Percentiles rank a stretch among this genome's conserved stretches.
These are phyloP conservation scores for Alca torda DNA, from an alignment of 2,797 vertebrate genomes.

Conservation along the genomic window DNA sequence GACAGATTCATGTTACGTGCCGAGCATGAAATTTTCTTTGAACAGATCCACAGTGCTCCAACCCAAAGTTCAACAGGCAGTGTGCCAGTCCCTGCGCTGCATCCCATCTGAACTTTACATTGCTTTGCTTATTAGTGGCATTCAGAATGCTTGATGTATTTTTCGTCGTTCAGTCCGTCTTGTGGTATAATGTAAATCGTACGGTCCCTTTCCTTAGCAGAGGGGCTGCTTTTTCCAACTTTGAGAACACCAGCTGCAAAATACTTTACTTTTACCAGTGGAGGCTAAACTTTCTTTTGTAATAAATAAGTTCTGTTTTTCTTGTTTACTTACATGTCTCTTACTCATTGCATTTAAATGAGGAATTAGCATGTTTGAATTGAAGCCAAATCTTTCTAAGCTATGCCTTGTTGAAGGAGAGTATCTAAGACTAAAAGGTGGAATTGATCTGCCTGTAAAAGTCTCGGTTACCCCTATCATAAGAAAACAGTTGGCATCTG, in stretches of 20 bases:
- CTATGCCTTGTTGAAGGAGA: background rate
- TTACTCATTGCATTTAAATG: slow-evolving; percentile 36
- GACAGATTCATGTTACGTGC: background rate
- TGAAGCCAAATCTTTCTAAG: slow-evolving; percentile 42
- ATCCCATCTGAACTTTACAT: background rate
- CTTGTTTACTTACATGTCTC: slow-evolving; percentile 57
- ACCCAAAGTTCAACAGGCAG: background rate
- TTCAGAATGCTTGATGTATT: background rate
- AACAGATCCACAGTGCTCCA: background rate
- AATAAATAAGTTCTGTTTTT: slow-evolving; percentile 34
- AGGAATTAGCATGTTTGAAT: slow-evolving; percentile 42
- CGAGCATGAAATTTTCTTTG: background rate
- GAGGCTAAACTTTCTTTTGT: slow-evolving; percentile 11
- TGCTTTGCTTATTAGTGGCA: slow-evolving; percentile 13
- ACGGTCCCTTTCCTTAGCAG: background rate
- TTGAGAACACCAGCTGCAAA: slow-evolving; percentile 21
- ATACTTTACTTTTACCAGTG: background rate
- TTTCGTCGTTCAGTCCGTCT: slow-evolving; percentile 12
- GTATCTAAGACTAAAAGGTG: background rate
- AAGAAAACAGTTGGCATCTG: background rate
- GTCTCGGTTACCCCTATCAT: background rate
- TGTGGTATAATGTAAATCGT: background rate
- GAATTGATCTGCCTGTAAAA: background rate
- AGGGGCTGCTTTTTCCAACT: slow-evolving; percentile 18
- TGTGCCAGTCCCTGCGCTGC: background rate